phyloP scores from a whole-genome alignment of 2,113 vertebrate genomes.

The Sorex araneus region DNA sequence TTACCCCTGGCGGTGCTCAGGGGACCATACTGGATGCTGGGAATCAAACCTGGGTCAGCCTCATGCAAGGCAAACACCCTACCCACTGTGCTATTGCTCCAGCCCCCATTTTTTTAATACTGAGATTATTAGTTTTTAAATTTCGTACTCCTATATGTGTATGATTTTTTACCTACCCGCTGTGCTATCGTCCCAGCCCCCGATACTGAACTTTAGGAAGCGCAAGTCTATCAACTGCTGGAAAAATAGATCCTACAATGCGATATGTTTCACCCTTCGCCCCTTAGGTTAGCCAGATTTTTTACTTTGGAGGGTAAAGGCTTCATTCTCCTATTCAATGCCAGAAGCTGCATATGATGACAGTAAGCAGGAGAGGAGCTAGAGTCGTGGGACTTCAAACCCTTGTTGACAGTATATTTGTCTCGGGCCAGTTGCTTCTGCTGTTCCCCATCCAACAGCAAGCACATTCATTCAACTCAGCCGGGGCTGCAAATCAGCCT shows the following conservation, averaged over 20 bases:
- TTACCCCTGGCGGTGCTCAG: too few relatives aligned
- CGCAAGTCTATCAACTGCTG: not conserved
- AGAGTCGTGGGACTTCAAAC: conserved; percentile 2
- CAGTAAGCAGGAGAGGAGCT: not conserved
- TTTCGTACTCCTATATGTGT: too few relatives aligned
- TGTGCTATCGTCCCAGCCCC: too few relatives aligned
- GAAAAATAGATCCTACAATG: not conserved
- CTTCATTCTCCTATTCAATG: not conserved
- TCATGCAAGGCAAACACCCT: too few relatives aligned
- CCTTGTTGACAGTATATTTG: not conserved
- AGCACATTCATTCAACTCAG: not conserved
- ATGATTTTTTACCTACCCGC: too few relatives aligned
- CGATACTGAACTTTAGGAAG: not conserved
- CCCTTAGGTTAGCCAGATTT: not conserved
- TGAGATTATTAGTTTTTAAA: too few relatives aligned
- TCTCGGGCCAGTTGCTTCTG: not conserved
- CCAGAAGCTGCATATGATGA: not conserved
- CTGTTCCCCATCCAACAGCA: not conserved
- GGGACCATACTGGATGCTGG: too few relatives aligned
- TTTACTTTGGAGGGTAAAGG: conserved; percentile 12
- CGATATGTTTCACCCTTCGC: not conserved
- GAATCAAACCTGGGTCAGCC: too few relatives aligned
- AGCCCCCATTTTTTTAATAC: too few relatives aligned
- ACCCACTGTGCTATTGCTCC: too few relatives aligned
- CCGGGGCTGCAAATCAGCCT: not conserved